These are phyloP conservation scores for Stigmatopora argus DNA, from an alignment of 2,113 vertebrate species.

Conservation along the genomic window DNA sequence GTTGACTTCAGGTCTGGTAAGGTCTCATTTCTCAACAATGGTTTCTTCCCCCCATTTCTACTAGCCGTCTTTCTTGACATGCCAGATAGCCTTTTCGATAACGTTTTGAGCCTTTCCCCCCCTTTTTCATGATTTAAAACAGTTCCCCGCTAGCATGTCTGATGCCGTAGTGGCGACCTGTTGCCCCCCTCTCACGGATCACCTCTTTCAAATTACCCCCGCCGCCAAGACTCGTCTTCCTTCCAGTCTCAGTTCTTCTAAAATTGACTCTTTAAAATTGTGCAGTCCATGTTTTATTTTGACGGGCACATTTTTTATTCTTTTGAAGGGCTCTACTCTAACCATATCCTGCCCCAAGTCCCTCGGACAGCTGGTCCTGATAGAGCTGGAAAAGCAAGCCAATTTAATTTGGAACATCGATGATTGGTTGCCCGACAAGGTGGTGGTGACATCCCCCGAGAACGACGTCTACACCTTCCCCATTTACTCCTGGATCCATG, in stretches of 20 bases:
- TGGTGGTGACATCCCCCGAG: conserved; percentile 42
- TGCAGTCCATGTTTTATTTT: too few relatives aligned
- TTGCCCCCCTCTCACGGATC: too few relatives aligned
- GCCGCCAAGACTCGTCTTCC: too few relatives aligned
- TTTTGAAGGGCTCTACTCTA: conserved; percentile 21
- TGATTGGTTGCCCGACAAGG: conserved; percentile 55
- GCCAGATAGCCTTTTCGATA: background rate
- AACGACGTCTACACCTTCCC: conserved; percentile 46
- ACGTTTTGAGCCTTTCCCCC: background rate
- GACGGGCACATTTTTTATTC: background rate
- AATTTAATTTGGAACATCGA: conserved; percentile 20
- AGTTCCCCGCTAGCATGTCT: too few relatives aligned
- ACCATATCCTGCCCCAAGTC: conserved; percentile 24
- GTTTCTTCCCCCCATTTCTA: background rate
- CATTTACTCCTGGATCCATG: conserved; percentile 51
- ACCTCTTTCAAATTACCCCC: too few relatives aligned
- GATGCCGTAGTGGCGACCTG: too few relatives aligned
- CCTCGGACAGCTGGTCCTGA: conserved; percentile 48
- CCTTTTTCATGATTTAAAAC: background rate
- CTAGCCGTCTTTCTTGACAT: background rate
- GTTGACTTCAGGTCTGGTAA: background rate
- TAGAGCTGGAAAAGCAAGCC: conserved; percentile 46
- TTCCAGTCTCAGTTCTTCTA: too few relatives aligned
- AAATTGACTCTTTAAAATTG: too few relatives aligned
- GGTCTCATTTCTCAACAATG: background rate